Evolutionary conservation across 2,113 vertebrate species (phyloP), one percentile per base, ranked within the genome.

Genomic region (Dipodomys spectabilis): DNA sequence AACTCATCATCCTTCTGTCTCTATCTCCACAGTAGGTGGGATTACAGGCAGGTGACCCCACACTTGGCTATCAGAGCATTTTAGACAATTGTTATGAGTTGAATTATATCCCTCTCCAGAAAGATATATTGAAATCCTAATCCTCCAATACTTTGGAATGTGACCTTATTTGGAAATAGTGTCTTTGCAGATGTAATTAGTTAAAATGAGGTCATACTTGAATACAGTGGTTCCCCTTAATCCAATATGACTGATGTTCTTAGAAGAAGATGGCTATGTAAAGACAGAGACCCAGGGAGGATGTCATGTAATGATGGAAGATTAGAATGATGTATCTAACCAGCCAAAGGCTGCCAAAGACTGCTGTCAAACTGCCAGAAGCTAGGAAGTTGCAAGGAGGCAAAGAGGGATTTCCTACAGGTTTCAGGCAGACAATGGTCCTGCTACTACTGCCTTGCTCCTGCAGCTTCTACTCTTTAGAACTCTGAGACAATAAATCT

Each of bases 161-260:
- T 82, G 85, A 85, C 69, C 77, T 92, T 93, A 88, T 88, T 95
- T 94, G 86, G 89, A 90, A 93, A 92, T 2, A 18, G 86, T 74
- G 49, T 65, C 79, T 86, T 88, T 90, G 80, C 32, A 80, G 82
- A 82, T 94, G 49, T 88, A 86, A 90, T 90, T 93, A 87, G 88
- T 93, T 88, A 95, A 92, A 91, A 69, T 73, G 71, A 96, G 74
- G 71, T 85, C 74, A 90, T 69, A 73, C 39, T 82, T 82, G 71
- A 87, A 16, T 45, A 49, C n/a, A 35, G 57, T 88, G 82, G 74
- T 49, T 49, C 67, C 82, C 78, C 62, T 82, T 90, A 96, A 82
- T 90, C 44, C 79, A 90, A 35, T 81, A 82, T 87, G 60, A 84
- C 88, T 90, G 53, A 32, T 84, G 30, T 73, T 68, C 69, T 96